Conservation (phyloP, 2,888 invertebrate genomes). For the Molorchus minor region DNA sequence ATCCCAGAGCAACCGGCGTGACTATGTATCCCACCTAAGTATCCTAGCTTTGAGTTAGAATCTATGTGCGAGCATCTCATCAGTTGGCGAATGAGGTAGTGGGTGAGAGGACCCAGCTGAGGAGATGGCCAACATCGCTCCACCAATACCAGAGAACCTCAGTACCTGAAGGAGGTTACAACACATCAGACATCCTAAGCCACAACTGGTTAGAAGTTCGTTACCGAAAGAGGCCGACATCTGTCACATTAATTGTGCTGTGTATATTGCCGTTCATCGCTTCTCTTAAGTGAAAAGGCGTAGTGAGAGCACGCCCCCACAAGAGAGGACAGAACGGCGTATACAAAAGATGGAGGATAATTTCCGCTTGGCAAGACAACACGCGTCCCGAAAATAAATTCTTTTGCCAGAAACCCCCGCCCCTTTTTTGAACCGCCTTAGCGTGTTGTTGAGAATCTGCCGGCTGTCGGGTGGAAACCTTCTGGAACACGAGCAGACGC, state of each 20-base stretch:
- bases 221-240: no score
- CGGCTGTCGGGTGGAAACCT: background rate
- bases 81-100: background rate
- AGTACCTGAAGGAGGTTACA: no score
- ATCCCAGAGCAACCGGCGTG: background rate
- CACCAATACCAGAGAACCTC: no score
- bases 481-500: background rate
- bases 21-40: background rate
- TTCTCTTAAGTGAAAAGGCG: no score
- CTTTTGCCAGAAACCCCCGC: background rate
- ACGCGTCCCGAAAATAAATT: background rate
- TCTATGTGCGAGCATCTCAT: background rate
- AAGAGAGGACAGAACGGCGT: background rate
- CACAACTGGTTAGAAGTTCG: background rate
- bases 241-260: background rate
- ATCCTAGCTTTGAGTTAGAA: no score
- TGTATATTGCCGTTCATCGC: background rate
- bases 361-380: background rate
- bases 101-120: background rate
- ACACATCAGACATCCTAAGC: background rate
- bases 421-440: background rate
- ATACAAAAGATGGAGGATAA: background rate
- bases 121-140: no score
- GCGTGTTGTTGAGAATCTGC: background rate
- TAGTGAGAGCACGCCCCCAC: no score